Conservation (phyloP, 2,113 vertebrate species). For the Trinectes maculatus region DNA sequence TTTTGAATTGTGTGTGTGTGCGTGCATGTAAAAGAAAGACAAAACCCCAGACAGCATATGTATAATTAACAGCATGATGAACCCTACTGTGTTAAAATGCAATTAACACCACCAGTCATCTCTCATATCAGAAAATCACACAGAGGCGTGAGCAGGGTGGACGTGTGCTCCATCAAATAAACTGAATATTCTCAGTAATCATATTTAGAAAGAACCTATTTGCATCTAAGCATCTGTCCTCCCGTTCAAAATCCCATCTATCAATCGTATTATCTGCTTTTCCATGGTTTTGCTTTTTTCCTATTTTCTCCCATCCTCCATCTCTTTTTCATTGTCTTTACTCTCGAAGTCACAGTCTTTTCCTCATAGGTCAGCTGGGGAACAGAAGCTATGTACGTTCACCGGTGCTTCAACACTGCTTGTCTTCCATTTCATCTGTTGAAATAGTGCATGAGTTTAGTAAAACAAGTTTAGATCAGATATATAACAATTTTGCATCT, state of each 20-base stretch:
- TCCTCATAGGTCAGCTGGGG: conserved; percentile 10
- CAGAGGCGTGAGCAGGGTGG: conserved; percentile 38
- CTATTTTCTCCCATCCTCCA: not conserved
- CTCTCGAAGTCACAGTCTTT: not conserved
- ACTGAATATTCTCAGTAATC: conserved; percentile 56
- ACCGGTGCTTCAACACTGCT: not conserved
- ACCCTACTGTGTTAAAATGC: conserved; percentile 59
- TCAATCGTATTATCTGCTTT: conserved; percentile 27
- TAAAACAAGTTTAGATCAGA: no score
- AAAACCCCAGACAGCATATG: conserved; percentile 22
- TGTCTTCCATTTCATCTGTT: not conserved
- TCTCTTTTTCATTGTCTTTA: not conserved
- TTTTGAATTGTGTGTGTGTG: conserved; percentile 7
- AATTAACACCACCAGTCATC: conserved; percentile 60
- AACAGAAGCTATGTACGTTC: conserved; percentile 1
- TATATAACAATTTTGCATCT: not conserved
- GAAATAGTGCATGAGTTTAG: no score
- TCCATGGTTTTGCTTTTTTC: not conserved
- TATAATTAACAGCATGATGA: conserved; percentile 58
- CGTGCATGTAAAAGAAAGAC: not conserved
- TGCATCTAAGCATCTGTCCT: conserved; percentile 45
- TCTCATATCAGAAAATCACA: conserved; percentile 58
- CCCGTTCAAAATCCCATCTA: conserved; percentile 24
- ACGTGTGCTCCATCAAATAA: conserved; percentile 55
- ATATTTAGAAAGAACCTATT: conserved; percentile 45